Conservation (phyloP, 2,113 vertebrate genomes). For the Nicator chloris region DNA sequence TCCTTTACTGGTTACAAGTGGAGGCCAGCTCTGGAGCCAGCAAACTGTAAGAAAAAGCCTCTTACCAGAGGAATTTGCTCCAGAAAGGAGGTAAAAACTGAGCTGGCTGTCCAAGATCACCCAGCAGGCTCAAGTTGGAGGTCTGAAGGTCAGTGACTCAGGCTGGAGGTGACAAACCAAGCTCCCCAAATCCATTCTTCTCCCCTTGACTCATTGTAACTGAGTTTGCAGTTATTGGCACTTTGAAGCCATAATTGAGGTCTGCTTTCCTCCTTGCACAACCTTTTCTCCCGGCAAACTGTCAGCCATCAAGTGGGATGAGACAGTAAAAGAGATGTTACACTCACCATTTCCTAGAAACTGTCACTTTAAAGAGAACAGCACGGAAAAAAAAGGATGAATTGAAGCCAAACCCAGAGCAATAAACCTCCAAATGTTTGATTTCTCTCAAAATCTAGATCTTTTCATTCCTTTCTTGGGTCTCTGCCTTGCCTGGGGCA, state of each 20-base stretch:
- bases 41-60: background rate
- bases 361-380: conserved; percentile 39
- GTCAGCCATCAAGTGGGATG: conserved; percentile 1
- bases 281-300: conserved; percentile 6
- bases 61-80: background rate
- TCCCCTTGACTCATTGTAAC: background rate
- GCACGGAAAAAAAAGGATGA: background rate
- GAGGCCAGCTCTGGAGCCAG: background rate
- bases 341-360: conserved; percentile 26
- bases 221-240: conserved; percentile 6
- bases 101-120: background rate
- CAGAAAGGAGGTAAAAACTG: background rate
- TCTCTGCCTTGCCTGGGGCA: background rate
- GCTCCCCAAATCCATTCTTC: background rate
- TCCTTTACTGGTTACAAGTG: background rate
- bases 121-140: background rate
- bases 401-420: background rate
- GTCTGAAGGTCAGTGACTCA: background rate
- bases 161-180: background rate
- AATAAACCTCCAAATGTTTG: conserved; percentile 31
- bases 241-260: background rate
- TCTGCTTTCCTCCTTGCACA: background rate
- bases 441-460: conserved; percentile 16
- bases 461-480: background rate
- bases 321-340: background rate